These are phyloP conservation scores for Zelleria hepariella DNA, from an alignment of 2,888 invertebrate genomes.

Conservation along the genomic window DNA sequence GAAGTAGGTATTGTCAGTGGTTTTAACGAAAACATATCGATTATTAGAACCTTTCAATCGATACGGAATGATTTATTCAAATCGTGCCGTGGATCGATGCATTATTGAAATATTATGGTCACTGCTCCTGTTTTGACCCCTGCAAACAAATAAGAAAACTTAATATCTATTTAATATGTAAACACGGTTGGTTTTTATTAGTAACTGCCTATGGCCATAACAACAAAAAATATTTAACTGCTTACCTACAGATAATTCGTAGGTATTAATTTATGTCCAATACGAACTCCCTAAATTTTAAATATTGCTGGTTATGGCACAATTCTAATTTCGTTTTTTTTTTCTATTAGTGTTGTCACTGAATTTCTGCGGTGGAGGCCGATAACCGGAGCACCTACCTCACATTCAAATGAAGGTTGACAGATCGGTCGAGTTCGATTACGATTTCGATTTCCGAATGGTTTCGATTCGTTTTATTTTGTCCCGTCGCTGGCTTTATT, in stretches of 20 bases:
- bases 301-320: not conserved
- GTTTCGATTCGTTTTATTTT: conserved; percentile 45
- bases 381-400: not conserved
- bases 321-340: not conserved
- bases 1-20: not conserved
- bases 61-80: conserved; percentile 32
- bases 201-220: no score
- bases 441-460: conserved; percentile 23
- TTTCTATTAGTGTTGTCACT: not conserved
- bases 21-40: not conserved
- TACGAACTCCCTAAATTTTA: no score
- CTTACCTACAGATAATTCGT: no score
- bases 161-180: no score
- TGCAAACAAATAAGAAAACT: not conserved
- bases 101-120: conserved; percentile 32
- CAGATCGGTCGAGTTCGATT: conserved; percentile 58
- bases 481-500: conserved; percentile 47
- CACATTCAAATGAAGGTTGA: conserved; percentile 48
- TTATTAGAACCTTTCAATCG: not conserved
- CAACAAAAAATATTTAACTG: no score
- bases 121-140: not conserved
- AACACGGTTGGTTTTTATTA: no score
- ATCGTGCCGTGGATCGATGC: conserved; percentile 26
- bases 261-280: no score
- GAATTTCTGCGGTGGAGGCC: no score